These are phyloP conservation scores for Elymnias hypermnestra DNA, from an alignment of 1,140 invertebrate genomes.

Conservation along the genomic window DNA sequence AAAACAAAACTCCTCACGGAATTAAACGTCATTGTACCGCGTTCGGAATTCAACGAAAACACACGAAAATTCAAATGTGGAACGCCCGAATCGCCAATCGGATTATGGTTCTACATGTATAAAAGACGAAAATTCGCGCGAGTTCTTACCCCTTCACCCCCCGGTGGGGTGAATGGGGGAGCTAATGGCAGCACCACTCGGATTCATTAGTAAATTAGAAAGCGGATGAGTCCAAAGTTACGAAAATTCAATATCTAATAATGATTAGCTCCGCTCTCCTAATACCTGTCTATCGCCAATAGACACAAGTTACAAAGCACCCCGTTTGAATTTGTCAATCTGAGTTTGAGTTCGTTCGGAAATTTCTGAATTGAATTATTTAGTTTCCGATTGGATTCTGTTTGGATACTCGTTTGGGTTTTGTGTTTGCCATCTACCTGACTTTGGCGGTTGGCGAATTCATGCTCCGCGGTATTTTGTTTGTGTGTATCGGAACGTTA, in stretches of 20 bases:
- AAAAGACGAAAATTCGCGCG: slow-evolving; percentile 67
- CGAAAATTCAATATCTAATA: slow-evolving; percentile 77
- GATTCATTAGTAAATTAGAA: slow-evolving; percentile 77
- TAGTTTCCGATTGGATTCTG: slow-evolving; percentile 66
- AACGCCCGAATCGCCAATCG: slow-evolving; percentile 64
- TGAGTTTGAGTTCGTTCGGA: slow-evolving; percentile 50
- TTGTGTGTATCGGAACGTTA: slow-evolving; percentile 28
- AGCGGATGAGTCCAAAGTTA: slow-evolving; percentile 76
- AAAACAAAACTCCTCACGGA: slow-evolving; percentile 42
- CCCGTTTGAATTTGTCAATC: slow-evolving; percentile 63
- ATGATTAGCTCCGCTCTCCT: slow-evolving; percentile 65
- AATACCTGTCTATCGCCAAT: slow-evolving; percentile 64
- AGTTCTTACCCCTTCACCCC: slow-evolving; percentile 60
- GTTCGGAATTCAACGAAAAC: slow-evolving; percentile 51
- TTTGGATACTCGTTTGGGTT: slow-evolving; percentile 44
- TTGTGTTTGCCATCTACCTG: slow-evolving; percentile 48
- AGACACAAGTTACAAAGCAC: slow-evolving; percentile 27
- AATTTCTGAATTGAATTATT: slow-evolving; percentile 66
- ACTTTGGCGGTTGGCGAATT: slow-evolving; percentile 32
- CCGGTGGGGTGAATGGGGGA: slow-evolving; percentile 29
- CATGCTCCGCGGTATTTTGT: slow-evolving; percentile 38
- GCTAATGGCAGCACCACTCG: slow-evolving; percentile 68
- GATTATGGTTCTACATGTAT: slow-evolving; percentile 71
- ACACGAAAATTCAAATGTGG: slow-evolving; percentile 66
- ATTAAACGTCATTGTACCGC: slow-evolving; percentile 41